phyloP scores from a whole-genome alignment of 2,797 vertebrate genomes.

The Hephaestus fuliginosus region DNA sequence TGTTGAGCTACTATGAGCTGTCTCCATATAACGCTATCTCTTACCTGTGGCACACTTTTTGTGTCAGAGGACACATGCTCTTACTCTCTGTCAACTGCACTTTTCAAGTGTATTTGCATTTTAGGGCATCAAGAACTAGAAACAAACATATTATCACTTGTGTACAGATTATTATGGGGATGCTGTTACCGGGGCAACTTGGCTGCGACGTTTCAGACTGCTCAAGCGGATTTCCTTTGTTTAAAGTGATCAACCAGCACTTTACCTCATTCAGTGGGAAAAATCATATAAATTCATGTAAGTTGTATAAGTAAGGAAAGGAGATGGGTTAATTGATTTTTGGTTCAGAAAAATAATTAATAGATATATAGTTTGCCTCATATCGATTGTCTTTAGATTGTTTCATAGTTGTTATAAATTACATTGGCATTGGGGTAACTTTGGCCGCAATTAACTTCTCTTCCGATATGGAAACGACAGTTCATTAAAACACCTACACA shows the following conservation, averaged over 20 bases:
- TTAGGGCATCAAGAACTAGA: neutral
- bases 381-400: neutral
- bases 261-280: neutral
- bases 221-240: neutral
- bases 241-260: neutral
- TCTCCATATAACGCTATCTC: conserved; percentile 12
- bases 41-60: conserved; percentile 13
- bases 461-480: conserved; percentile 1
- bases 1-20: conserved; percentile 14
- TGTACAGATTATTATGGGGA: too few species aligned
- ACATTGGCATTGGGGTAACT: neutral
- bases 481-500: conserved; percentile 16
- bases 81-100: neutral
- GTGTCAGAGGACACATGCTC: conserved; percentile 5
- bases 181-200: neutral
- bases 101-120: neutral
- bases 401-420: neutral
- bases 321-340: neutral
- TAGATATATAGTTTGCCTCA: neutral
- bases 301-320: neutral
- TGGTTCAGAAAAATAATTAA: neutral
- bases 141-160: neutral
- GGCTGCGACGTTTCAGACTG: neutral
- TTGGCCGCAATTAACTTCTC: conserved; percentile 18
- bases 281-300: neutral